Conservation (phyloP, 2,113 vertebrate genomes). For the Myocastor coypus region DNA sequence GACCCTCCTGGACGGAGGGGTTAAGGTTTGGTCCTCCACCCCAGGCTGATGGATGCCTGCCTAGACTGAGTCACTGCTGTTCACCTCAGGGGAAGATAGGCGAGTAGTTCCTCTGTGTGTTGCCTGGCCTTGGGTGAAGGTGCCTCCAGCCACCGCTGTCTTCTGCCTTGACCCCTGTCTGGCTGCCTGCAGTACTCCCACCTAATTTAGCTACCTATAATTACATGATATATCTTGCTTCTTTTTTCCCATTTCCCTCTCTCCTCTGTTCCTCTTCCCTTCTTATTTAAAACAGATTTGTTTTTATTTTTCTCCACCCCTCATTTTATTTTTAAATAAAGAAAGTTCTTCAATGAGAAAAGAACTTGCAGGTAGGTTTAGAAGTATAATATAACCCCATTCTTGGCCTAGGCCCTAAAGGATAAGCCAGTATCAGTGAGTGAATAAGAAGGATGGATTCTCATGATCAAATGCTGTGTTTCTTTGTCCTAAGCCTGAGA, state of each 20-base stretch:
- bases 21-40: no score
- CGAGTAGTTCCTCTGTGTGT: no score
- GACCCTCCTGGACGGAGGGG: no score
- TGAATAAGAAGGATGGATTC: not conserved
- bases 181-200: no score
- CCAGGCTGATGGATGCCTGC: no score
- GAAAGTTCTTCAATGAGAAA: not conserved
- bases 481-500: not conserved
- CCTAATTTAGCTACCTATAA: no score
- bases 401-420: not conserved
- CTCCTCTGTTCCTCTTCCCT: not conserved
- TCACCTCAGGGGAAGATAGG: no score
- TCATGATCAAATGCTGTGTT: not conserved
- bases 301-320: not conserved
- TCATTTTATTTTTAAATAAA: slow-evolving; percentile 2
- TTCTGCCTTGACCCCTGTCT: no score
- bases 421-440: not conserved
- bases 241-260: not conserved
- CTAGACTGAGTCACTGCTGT: no score
- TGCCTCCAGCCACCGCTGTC: no score
- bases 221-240: no score
- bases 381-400: not conserved
- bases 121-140: no score
- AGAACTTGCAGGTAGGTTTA: not conserved
- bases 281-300: not conserved